These are phyloP conservation scores for Trissolcus basalis DNA, from an alignment of 1,140 invertebrate species.

Conservation along the genomic window DNA sequence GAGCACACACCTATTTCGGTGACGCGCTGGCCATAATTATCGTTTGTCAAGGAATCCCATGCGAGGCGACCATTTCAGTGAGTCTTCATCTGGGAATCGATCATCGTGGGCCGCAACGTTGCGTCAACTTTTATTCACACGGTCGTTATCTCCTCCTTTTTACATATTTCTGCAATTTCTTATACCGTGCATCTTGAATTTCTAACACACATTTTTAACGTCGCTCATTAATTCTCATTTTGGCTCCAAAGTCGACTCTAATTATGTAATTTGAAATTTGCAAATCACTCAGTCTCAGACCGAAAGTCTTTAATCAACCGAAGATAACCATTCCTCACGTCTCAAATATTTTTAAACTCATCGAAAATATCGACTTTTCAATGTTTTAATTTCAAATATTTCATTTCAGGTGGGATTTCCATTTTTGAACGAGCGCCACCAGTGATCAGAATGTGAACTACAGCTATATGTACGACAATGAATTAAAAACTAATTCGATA, in stretches of 20 bases:
- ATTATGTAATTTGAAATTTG: neutral
- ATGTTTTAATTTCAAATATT: too few species aligned
- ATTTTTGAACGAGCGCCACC: too few species aligned
- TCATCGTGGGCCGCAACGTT: slow-evolving; percentile 28
- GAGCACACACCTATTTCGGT: slow-evolving; percentile 33
- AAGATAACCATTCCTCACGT: too few species aligned
- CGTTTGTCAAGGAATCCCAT: slow-evolving; percentile 49
- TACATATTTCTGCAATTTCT: slow-evolving; percentile 49
- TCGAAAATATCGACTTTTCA: too few species aligned
- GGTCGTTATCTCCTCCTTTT: slow-evolving; percentile 39
- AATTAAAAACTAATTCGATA: too few species aligned
- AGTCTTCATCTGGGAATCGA: slow-evolving; percentile 39
- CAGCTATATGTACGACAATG: too few species aligned
- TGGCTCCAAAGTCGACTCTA: neutral
- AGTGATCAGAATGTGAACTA: too few species aligned
- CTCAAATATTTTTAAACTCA: too few species aligned
- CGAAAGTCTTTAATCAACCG: too few species aligned
- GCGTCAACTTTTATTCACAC: slow-evolving; percentile 47
- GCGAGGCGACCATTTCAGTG: slow-evolving; percentile 28
- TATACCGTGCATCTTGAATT: slow-evolving; percentile 29
- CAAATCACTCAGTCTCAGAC: neutral
- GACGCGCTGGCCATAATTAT: slow-evolving; percentile 39
- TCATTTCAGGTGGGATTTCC: too few species aligned
- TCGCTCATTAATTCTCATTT: slow-evolving; percentile 28
- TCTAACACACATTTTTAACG: slow-evolving; percentile 11